Base-by-base conservation (phyloP, 2,797 vertebrate genomes). In the Zenarchopterus dispar region DNA sequence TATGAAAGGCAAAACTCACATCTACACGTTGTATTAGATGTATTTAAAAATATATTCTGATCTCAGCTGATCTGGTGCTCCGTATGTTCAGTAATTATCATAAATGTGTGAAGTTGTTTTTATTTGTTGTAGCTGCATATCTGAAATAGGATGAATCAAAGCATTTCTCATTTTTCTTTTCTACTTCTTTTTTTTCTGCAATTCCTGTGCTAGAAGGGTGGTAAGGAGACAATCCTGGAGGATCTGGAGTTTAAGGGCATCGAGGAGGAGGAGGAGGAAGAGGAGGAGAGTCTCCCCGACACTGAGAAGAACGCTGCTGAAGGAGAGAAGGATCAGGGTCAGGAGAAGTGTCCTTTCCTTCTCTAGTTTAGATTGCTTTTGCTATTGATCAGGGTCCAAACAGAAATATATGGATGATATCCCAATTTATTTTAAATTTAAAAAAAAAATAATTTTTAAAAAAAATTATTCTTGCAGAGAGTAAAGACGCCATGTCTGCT, bases 211-310 rank as follows among this genome's bases (percentile, higher is more conserved):
- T 84, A 96, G 95, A 97, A 97, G 87, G 89, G 93, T 36, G 94
- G 94, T 39, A 96, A 96, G 80, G 96, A 96, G 26, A 86, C 92
- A 45, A 95, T 95, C 80, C 88, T 91, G 8, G 96, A 96, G 78
- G 95, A 96, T 68, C 89, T 97, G 8, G 95, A 95, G 16, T 97
- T 97, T 77, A 95, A 94, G 81, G 95, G 94, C 23, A 88, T 96
- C 24, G 95, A 96, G 49, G 95, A 95, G 45, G 95, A 46, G 16
- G 55, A 95, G 46, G 94, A 95, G 0, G 95, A 95, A 2, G 92
- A 94, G 11, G 81, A 84, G 31, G 92, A 93, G 8, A 67, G 28
- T 68, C 19, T 73, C 0, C 49, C 46, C 54, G 85, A 87, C 17
- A 22, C 8, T 0, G 91, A 91, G 56, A 88, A 78, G 70, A 89